phyloP scores from a whole-genome alignment of 2,888 invertebrate genomes.

The Pseudococcus viburni region DNA sequence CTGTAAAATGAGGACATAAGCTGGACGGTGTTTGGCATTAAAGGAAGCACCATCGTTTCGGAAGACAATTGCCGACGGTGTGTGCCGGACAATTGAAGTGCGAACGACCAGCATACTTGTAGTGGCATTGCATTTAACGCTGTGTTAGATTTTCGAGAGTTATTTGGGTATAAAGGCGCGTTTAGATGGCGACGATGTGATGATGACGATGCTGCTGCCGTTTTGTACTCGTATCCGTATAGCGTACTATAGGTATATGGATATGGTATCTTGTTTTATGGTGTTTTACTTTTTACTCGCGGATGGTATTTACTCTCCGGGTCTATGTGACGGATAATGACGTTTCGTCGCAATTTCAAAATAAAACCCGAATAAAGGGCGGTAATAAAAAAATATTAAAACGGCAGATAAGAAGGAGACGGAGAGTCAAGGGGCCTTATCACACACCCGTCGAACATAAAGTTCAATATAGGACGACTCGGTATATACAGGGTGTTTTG shows the following conservation, averaged over 20 bases:
- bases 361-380: constrained; percentile 40
- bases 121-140: constrained; percentile 36
- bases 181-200: not conserved
- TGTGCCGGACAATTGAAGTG: constrained; percentile 38
- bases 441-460: constrained; percentile 29
- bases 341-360: constrained; percentile 47
- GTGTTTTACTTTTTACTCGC: constrained; percentile 3
- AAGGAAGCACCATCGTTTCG: not conserved
- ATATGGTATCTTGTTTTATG: not conserved
- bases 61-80: not conserved
- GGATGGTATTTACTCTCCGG: not conserved
- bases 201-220: not conserved
- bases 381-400: constrained; percentile 50
- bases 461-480: constrained; percentile 42
- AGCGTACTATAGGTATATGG: not conserved
- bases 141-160: constrained; percentile 25
- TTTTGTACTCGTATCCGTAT: not conserved
- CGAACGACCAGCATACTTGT: constrained; percentile 18
- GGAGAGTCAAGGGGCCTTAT: not conserved
- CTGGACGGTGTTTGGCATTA: not conserved
- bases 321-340: constrained; percentile 32
- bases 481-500: not conserved
- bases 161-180: not conserved
- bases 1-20: not conserved
- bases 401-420: constrained; percentile 36